A percentile compares a stretch with the other conserved stretches of the same genome.
phyloP scores from a whole-genome alignment of 2,797 vertebrate genomes.

The Poeciliopsis infans region DNA sequence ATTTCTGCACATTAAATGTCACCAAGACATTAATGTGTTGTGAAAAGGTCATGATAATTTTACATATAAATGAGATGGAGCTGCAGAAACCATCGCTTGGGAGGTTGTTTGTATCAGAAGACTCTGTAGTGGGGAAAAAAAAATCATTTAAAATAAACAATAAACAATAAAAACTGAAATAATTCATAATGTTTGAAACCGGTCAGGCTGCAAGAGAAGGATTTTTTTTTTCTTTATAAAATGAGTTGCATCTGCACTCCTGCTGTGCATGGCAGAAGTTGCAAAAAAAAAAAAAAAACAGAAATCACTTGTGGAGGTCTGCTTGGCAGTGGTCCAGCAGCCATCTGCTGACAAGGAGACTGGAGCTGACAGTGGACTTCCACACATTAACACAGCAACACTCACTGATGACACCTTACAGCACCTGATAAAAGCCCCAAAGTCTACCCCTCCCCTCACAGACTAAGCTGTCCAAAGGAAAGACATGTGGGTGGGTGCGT shows the following conservation, averaged over 20 bases:
- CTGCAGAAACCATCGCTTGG: not conserved
- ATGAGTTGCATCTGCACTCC: not conserved
- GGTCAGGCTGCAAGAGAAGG: not conserved
- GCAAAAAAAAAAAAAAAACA: slow-evolving; percentile 15
- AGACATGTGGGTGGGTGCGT: slow-evolving; percentile 9
- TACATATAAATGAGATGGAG: not conserved
- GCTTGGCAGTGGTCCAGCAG: slow-evolving; percentile 45
- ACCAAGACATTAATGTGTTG: not conserved
- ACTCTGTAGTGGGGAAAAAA: not conserved
- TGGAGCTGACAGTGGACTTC: slow-evolving; percentile 44
- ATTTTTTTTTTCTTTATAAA: not conserved
- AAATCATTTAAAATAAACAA: not conserved
- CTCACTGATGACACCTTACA: slow-evolving; percentile 45
- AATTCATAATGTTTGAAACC: not conserved
- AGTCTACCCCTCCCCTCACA: not conserved
- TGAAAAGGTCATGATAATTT: not conserved
- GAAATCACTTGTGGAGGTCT: slow-evolving; percentile 28
- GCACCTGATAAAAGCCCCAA: slow-evolving; percentile 37
- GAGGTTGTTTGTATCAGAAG: not conserved
- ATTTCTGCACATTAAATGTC: not conserved
- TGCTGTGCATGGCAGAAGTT: slow-evolving; percentile 6
- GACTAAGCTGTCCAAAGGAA: slow-evolving; percentile 28
- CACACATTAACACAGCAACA: slow-evolving; percentile 38
- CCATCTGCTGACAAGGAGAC: slow-evolving; percentile 46
- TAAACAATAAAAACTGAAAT: slow-evolving; percentile 5